These are phyloP conservation scores for Zelleria hepariella DNA, from an alignment of 2,888 invertebrate species.

Conservation along the genomic window DNA sequence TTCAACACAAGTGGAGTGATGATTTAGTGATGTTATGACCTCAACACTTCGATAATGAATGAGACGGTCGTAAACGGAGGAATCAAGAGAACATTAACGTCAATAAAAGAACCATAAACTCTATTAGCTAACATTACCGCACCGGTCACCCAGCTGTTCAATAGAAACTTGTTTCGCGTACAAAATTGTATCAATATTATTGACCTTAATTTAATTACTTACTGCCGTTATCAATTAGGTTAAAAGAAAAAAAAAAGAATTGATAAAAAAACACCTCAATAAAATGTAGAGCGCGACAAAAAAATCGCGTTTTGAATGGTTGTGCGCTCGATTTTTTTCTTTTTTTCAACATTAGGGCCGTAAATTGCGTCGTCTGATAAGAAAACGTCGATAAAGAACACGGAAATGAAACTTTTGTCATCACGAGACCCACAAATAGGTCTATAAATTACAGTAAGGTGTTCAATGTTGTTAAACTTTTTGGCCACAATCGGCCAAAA, in stretches of 20 bases:
- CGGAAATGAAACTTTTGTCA: conserved; percentile 66
- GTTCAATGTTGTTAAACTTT: conserved; percentile 42
- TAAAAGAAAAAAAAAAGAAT: conserved; percentile 4
- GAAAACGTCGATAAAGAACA: conserved; percentile 56
- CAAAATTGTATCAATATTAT: conserved; percentile 15
- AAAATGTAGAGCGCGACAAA: not conserved
- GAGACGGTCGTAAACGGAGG: conserved; percentile 63
- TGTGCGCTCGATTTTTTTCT: not conserved
- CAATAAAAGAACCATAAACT: conserved; percentile 70
- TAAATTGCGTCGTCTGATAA: conserved; percentile 62
- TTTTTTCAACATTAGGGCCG: conserved; percentile 9
- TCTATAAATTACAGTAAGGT: conserved; percentile 67
- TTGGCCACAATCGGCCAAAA: conserved; percentile 64
- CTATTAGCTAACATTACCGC: conserved; percentile 68
- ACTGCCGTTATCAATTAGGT: not conserved
- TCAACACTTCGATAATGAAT: conserved; percentile 66
- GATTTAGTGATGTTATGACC: conserved; percentile 67
- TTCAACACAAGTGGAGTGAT: conserved; percentile 43
- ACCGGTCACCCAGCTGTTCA: conserved; percentile 54
- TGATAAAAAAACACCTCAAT: conserved; percentile 18
- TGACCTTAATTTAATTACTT: not conserved
- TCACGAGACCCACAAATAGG: conserved; percentile 53
- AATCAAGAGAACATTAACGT: conserved; percentile 68
- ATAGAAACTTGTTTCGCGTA: conserved; percentile 54
- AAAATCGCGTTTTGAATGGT: not conserved